Evolutionary conservation across 2,888 invertebrate genomes (phyloP).

Genomic region (Sisyra nigra): DNA sequence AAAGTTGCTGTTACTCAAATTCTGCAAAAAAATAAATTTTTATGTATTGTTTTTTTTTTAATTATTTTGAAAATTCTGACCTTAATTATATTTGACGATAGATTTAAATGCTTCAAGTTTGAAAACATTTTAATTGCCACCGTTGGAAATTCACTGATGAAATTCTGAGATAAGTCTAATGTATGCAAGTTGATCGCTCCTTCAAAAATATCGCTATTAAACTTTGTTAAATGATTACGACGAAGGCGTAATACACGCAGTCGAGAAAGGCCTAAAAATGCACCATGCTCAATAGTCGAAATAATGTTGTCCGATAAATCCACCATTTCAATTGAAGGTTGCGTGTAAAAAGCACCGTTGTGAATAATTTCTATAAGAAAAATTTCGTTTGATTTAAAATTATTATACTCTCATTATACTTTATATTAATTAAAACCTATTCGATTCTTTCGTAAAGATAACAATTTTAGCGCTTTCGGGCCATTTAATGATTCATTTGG

Average conservation of each 20-base stretch:
- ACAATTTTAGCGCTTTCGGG: conserved; percentile 50
- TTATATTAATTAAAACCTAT: conserved; percentile 47
- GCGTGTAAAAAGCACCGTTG: conserved; percentile 49
- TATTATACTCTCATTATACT: background rate
- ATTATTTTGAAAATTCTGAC: conserved; percentile 31
- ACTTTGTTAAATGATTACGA: conserved; percentile 59
- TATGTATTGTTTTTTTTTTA: background rate
- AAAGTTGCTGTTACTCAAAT: conserved; percentile 57
- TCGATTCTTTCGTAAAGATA: conserved; percentile 63
- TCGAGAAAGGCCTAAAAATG: conserved; percentile 50
- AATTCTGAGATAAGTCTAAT: conserved; percentile 75
- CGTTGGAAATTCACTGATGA: conserved; percentile 64
- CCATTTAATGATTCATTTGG: conserved; percentile 71
- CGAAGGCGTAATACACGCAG: conserved; percentile 56
- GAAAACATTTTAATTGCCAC: conserved; percentile 56
- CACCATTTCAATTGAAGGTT: conserved; percentile 52
- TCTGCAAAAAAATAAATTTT: conserved; percentile 29
- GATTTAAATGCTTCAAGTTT: conserved; percentile 54
- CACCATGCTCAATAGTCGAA: conserved; percentile 54
- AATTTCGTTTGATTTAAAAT: conserved; percentile 2
- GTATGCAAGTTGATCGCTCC: conserved; percentile 58
- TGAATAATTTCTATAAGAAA: conserved; percentile 3
- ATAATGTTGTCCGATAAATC: conserved; percentile 70
- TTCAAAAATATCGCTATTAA: conserved; percentile 74
- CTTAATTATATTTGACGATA: conserved; percentile 74